A percentile compares a stretch with the other conserved stretches of the same genome.
Evolutionary conservation across 2,888 invertebrate species (phyloP).

Genomic region (Dione vanillae): DNA sequence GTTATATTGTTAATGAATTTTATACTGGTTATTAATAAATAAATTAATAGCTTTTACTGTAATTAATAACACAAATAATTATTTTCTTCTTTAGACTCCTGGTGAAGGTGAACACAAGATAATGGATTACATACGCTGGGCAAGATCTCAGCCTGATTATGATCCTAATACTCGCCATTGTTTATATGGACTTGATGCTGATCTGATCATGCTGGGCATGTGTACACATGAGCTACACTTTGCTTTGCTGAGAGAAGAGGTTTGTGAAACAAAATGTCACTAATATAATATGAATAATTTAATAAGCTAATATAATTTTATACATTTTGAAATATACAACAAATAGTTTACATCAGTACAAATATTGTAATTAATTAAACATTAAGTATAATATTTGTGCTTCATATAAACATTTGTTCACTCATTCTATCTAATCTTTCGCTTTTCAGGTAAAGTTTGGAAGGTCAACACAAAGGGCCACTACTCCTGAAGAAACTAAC

Average conservation of each 20-base stretch:
- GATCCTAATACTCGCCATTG: constrained; percentile 97
- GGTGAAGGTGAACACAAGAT: constrained; percentile 99
- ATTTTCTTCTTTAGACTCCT: constrained; percentile 86
- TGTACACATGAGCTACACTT: constrained; percentile 98
- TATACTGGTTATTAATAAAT: background rate
- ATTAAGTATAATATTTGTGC: too few relatives aligned
- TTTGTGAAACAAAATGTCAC: constrained; percentile 57
- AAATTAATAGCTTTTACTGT: too few relatives aligned
- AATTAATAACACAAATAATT: too few relatives aligned
- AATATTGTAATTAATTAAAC: too few relatives aligned
- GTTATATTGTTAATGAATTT: background rate
- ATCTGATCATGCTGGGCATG: constrained; percentile 98
- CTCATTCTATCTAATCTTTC: background rate
- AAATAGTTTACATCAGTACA: too few relatives aligned
- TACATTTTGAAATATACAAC: too few relatives aligned
- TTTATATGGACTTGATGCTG: constrained; percentile 98
- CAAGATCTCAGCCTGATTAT: constrained; percentile 92
- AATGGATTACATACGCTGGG: constrained; percentile 98
- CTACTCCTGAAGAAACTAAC: constrained; percentile 94
- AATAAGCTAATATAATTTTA: too few relatives aligned
- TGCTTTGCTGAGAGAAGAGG: constrained; percentile 96
- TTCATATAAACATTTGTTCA: too few relatives aligned
- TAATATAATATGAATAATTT: too few relatives aligned
- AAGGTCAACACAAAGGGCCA: constrained; percentile 86
- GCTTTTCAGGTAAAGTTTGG: constrained; percentile 88